Evolutionary conservation across 1,140 invertebrate genomes (phyloP).

Genomic region (Choristoneura fumiferana): DNA sequence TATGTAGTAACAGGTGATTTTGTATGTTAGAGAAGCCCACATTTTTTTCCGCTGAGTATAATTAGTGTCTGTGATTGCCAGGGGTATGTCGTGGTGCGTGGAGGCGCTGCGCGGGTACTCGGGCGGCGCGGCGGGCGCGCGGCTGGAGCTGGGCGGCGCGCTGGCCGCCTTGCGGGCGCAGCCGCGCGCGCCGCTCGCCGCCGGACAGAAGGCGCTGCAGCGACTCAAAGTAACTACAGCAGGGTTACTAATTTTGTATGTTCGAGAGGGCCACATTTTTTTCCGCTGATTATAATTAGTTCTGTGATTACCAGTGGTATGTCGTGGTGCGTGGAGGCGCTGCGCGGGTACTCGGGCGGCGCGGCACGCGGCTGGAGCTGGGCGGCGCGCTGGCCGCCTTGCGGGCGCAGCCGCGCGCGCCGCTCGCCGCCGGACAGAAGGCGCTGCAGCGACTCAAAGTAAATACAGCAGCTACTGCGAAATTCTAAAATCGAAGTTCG

Average conservation of each 20-base stretch:
- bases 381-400: constrained; percentile 63
- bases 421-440: constrained; percentile 35
- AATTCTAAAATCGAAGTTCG: no score
- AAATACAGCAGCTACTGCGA: no score
- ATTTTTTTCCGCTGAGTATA: no score
- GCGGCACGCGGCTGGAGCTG: constrained; percentile 66
- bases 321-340: constrained; percentile 72
- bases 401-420: constrained; percentile 37
- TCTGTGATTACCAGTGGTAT: constrained; percentile 38
- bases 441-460: constrained; percentile 51
- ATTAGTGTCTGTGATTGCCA: constrained; percentile 19
- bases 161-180: constrained; percentile 54
- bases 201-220: constrained; percentile 48
- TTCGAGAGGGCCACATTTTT: no score
- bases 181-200: constrained; percentile 30
- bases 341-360: constrained; percentile 65
- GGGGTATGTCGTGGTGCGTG: constrained; percentile 69
- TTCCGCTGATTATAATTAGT: no score
- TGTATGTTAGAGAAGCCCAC: no score
- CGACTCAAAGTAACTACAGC: constrained; percentile 33
- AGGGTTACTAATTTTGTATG: no score
- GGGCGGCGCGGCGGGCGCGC: constrained; percentile 62
- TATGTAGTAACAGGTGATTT: no score
- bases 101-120: constrained; percentile 68
- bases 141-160: constrained; percentile 65